Evolutionary conservation across 2,113 vertebrate genomes (phyloP), one percentile per base, ranked within the genome.

Genomic region (Talpa occidentalis): DNA sequence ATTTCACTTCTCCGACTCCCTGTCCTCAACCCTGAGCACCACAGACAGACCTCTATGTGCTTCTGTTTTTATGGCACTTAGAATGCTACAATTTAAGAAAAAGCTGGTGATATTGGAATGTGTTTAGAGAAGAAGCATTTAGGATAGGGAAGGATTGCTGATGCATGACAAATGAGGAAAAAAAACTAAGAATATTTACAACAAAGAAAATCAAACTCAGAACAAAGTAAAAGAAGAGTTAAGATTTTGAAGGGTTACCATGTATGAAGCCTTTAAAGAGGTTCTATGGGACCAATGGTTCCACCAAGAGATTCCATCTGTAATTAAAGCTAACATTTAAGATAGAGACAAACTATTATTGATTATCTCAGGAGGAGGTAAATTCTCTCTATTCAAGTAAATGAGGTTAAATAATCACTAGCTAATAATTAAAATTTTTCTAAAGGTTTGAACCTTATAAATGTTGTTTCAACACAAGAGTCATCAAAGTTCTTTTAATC

Each of bases 341-440:
- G 40, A 42, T 44, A 44, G 49, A 76, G 54, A 30, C 78, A 72
- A 56, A 78, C 10, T 26, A 11, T 62, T 93, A 70, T 28, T 78
- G 67, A 88, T 91, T 56, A 74, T 26, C 42, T 60, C 66, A 74
- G 17, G 8, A 89, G 78, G 85, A 79, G 59, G 35, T 52, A 74
- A 80, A 79, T 74, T 76, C 52, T 67, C 40, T 84, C 49, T 66
- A 40, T 69, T 89, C 35, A 78, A 64, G 21, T 92, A 89, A 92
- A 79, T 77, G 10, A 47, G 26, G 10, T 93, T 67, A 79, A 81
- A 19, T 28, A 79, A 69, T 69, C 37, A 85, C 22, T 40, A 64
- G 32, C n/a, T 56, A 80, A 74, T 88, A 87, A 73, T 64, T 95
- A 42, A 69, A 62, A 37, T 83, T 96, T 70, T 44, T 82, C 26